Evolutionary conservation across 1,140 invertebrate species (phyloP), one percentile per base, ranked within the genome.

Genomic region (Asobara japonica): DNA sequence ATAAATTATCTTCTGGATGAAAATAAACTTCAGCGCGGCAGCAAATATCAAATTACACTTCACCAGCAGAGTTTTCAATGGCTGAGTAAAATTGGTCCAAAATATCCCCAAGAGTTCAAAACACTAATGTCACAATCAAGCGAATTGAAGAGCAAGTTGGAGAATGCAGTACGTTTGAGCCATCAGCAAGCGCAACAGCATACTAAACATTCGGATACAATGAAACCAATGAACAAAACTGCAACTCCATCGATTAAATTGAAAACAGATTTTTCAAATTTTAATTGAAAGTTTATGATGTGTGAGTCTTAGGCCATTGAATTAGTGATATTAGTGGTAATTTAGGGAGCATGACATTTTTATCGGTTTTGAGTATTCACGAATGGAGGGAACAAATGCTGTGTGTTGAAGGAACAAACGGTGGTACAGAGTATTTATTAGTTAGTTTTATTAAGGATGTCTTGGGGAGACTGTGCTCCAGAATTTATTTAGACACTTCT

Each of bases 181-280:
- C 94, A 94, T 78, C 91, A 91, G 79, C 87, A 89, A 70, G 86
- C 83, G 31, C 88, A 87, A 77, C 82, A 78, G 16, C 81, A 84
- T 65, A 75, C 71, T 72, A 82, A 85, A 79, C 22, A 88, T 85
- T 71, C 83, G 76, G 78, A 90, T 78, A 84, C 86, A 45, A 81
- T 86, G 61, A 88, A 87, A 71, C 89, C 88, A 65, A 33, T 56
- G 78, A 87, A 90, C 60, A 89, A 90, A 74, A 86, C 88, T 68
- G 87, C 87, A 56, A 82, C 88, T 36, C 90, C 91, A 72, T 93
- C 95, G 8, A 98, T 98, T 78, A 96, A 97, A 86, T 89, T 98
- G 51, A 98, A 97, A 90, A 98, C 96, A 16, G 95, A 98, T 87
- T 99, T 99, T 83, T 96, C 96, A 78, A 97, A 98, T 88, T 98